These are phyloP conservation scores for Polypterus senegalus DNA, from an alignment of 2,113 vertebrate genomes.

Conservation along the genomic window DNA sequence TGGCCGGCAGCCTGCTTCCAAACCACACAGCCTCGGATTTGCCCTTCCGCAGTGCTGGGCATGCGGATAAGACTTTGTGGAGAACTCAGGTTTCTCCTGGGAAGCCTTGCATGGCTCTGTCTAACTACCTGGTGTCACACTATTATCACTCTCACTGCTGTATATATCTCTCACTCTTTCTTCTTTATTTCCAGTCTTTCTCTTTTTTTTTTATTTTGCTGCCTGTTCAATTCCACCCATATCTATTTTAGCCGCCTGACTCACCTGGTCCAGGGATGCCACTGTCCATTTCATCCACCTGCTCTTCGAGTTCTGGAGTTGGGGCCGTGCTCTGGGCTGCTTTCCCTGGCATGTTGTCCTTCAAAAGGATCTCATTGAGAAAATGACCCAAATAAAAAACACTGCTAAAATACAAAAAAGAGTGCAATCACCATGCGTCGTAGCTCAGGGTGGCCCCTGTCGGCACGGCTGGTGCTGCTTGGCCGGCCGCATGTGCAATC, in stretches of 20 bases:
- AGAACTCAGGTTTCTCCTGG: no score
- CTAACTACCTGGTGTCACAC: no score
- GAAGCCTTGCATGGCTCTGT: no score
- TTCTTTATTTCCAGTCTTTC: neutral
- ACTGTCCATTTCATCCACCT: slow-evolving; percentile 31
- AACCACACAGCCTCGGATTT: no score
- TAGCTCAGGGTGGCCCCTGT: neutral
- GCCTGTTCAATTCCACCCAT: neutral
- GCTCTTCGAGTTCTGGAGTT: slow-evolving; percentile 36
- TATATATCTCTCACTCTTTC: neutral
- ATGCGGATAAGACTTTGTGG: no score
- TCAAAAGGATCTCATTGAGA: slow-evolving; percentile 23
- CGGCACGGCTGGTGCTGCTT: neutral
- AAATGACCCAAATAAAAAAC: slow-evolving; percentile 41
- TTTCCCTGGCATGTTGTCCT: slow-evolving; percentile 51
- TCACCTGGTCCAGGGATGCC: slow-evolving; percentile 55
- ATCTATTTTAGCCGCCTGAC: slow-evolving; percentile 6
- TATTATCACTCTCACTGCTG: neutral
- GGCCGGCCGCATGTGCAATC: slow-evolving; percentile 25
- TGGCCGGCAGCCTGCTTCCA: no score
- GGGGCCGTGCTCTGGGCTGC: slow-evolving; percentile 43
- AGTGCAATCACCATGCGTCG: neutral
- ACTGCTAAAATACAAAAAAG: slow-evolving; percentile 15
- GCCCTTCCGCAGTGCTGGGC: no score
- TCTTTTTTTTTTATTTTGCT: neutral